These are phyloP conservation scores for Chrysocyon brachyurus DNA, from an alignment of 2,797 vertebrate genomes.

Conservation along the genomic window DNA sequence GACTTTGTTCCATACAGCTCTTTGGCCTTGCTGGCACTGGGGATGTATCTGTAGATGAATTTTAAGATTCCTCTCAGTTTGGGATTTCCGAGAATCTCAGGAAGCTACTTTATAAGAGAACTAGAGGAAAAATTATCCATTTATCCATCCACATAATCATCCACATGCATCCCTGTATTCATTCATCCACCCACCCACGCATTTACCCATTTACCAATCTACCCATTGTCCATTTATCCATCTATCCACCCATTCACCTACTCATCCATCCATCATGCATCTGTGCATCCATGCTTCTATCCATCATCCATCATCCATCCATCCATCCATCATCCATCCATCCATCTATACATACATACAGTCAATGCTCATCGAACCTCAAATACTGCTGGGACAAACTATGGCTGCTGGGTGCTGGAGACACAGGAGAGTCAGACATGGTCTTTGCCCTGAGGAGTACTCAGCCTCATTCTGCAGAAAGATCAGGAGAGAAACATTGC, in stretches of 20 bases:
- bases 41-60: not conserved
- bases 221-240: no score
- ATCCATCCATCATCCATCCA: no score
- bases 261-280: no score
- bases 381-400: not conserved
- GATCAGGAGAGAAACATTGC: accelerated
- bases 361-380: not conserved
- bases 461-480: not conserved
- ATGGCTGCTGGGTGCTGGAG: not conserved
- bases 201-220: accelerated
- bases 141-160: not conserved
- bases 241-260: no score
- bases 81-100: not conserved
- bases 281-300: not conserved
- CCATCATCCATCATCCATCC: no score
- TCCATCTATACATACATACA: not conserved
- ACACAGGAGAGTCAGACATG: not conserved
- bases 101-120: not conserved
- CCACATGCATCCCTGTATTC: no score
- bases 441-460: not conserved
- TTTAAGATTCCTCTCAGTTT: not conserved
- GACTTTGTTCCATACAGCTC: not conserved
- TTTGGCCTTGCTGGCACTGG: not conserved
- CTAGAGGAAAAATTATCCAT: not conserved
- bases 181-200: accelerated